Conservation (phyloP, 1,140 invertebrate genomes). For the Latrodectus geometricus region DNA sequence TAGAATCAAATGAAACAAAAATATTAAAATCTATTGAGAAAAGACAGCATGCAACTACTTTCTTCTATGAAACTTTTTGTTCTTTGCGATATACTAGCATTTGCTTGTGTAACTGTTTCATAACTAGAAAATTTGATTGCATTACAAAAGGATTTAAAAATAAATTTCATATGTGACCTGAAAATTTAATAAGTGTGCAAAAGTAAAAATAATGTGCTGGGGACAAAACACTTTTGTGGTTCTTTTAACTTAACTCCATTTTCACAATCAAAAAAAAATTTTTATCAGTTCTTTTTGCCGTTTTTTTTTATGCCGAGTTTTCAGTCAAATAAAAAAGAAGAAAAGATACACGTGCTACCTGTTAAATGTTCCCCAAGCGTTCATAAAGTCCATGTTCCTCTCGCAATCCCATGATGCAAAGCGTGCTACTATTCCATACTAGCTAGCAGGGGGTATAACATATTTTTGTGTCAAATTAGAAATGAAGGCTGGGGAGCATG, state of each 20-base stretch:
- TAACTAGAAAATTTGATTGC: too few relatives aligned
- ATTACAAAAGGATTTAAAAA: too few relatives aligned
- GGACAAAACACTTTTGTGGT: background rate
- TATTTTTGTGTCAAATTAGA: background rate
- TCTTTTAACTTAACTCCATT: background rate
- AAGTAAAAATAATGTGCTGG: too few relatives aligned
- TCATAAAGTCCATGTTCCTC: background rate
- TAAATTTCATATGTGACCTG: too few relatives aligned
- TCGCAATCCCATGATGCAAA: background rate
- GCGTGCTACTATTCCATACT: background rate
- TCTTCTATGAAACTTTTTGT: too few relatives aligned
- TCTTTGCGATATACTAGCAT: too few relatives aligned
- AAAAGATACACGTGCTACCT: slow-evolving; percentile 12
- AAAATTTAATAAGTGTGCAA: background rate
- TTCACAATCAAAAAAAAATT: background rate
- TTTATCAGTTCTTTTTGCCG: background rate
- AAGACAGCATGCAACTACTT: too few relatives aligned
- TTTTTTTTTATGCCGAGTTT: background rate
- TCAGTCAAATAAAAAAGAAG: background rate
- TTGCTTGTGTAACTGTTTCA: too few relatives aligned
- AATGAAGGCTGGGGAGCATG: background rate
- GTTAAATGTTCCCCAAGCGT: slow-evolving; percentile 27
- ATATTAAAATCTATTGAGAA: too few relatives aligned
- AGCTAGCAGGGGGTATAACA: background rate
- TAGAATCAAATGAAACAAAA: too few relatives aligned